phyloP scores from a whole-genome alignment of 2,113 vertebrate genomes.

The Tragulus kanchil region DNA sequence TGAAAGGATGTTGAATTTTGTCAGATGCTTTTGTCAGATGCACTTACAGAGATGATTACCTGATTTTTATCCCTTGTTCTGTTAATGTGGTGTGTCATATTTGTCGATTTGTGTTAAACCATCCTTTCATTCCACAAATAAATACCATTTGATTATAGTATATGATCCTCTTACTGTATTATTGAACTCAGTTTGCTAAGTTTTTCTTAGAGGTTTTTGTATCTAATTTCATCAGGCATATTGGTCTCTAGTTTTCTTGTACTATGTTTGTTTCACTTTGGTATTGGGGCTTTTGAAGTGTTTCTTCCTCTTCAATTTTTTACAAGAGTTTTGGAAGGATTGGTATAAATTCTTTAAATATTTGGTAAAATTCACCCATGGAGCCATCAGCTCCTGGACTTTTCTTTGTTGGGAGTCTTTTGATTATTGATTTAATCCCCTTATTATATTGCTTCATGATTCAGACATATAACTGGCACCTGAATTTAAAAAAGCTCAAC shows the following conservation, averaged over 20 bases:
- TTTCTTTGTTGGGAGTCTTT: background rate
- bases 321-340: background rate
- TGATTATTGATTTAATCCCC: background rate
- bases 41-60: background rate
- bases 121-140: background rate
- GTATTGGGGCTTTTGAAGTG: background rate
- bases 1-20: background rate
- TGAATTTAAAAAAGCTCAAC: background rate
- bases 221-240: background rate
- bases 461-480: background rate
- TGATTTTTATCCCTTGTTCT: background rate
- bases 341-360: background rate
- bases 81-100: background rate
- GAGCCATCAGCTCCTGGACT: background rate
- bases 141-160: background rate
- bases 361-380: background rate
- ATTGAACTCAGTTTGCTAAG: background rate
- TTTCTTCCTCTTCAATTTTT: background rate
- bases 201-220: background rate
- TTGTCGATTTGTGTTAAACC: background rate
- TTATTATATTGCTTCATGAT: background rate
- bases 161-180: background rate
- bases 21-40: too few relatives aligned
- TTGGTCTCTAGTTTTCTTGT: background rate
- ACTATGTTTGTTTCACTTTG: background rate